Evolutionary conservation across 2,113 vertebrate genomes (phyloP).

Genomic region (Saguinus midas): DNA sequence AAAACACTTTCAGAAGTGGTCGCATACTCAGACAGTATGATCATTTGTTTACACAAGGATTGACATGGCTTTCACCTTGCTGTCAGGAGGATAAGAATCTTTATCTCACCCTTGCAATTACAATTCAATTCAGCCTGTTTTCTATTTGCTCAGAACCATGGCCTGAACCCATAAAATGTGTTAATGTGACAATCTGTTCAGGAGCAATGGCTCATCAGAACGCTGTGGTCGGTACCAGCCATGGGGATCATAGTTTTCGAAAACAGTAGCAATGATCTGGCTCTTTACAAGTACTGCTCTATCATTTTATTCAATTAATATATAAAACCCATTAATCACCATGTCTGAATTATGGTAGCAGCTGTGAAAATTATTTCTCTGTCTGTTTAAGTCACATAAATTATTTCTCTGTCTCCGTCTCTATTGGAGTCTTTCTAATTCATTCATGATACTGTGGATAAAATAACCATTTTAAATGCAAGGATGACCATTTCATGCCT

Average conservation of each 20-base stretch:
- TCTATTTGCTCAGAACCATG: not conserved
- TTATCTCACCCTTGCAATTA: not conserved
- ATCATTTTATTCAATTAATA: not conserved
- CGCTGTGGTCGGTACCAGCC: fast-evolving
- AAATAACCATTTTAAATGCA: not conserved
- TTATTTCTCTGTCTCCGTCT: not conserved
- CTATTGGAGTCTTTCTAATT: not conserved
- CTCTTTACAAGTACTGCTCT: not conserved
- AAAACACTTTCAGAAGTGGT: not conserved
- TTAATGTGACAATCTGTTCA: not conserved
- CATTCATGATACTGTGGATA: not conserved
- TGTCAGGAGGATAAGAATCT: not conserved
- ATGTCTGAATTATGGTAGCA: not conserved
- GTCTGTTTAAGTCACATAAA: not conserved
- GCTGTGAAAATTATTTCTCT: not conserved
- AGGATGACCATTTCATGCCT: not conserved
- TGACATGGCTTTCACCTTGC: not conserved
- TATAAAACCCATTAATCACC: not conserved
- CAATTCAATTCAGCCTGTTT: not conserved
- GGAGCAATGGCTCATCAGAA: not conserved
- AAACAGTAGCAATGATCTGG: not conserved
- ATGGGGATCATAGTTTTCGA: not conserved
- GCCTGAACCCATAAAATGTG: not conserved
- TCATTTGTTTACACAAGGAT: conserved; percentile 32
- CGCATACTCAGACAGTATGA: not conserved